Evolutionary conservation across 1,140 invertebrate species (phyloP), one percentile per base, ranked within the genome.

Genomic region (Sarcophaga peregrina): DNA sequence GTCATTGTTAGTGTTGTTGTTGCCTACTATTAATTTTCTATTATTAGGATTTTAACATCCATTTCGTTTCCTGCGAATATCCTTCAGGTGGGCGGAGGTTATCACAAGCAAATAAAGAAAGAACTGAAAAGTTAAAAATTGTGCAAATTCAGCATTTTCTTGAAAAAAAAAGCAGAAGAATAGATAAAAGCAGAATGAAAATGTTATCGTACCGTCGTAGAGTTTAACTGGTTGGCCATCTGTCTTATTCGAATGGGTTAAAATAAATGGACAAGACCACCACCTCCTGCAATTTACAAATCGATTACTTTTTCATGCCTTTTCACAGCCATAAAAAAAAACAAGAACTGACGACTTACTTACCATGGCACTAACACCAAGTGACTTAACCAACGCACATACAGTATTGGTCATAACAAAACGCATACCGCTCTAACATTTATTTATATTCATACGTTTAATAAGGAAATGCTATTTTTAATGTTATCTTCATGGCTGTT

Each of bases 101-200:
- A 37, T 37, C 25, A 37, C 25, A 1, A 37, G 25, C 25, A 37
- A 17, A 25, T 46, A 17, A 13, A 58, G 72, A 83, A 83, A n/a
- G 74, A 17, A n/a, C n/a, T n/a, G n/a, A 73, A 45, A 20, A 62
- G 54, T 58, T 58, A 58, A 68, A 68, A 83, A 82, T 37, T 37
- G 75, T 83, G 83, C 81, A 82, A 78, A 82, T 72, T 10, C 37
- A 75, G 83, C 83, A 81, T 46, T 52, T 74, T 68, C 72, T 46
- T 58, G 37, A 58, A 82, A 20, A 37, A 13, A 54, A 54, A n/a
- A n/a, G n/a, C n/a, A n/a, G n/a, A n/a, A 68, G 46, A 11, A 47
- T 6, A 11, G 6, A 52, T 20, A 20, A 52, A 17, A 76, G 48
- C 45, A 78, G 25, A 37, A 37, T 37, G 25, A 37, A 68, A 68